Evolutionary conservation across 1,140 invertebrate species (phyloP).

Genomic region (Polypedilum pembai): DNA sequence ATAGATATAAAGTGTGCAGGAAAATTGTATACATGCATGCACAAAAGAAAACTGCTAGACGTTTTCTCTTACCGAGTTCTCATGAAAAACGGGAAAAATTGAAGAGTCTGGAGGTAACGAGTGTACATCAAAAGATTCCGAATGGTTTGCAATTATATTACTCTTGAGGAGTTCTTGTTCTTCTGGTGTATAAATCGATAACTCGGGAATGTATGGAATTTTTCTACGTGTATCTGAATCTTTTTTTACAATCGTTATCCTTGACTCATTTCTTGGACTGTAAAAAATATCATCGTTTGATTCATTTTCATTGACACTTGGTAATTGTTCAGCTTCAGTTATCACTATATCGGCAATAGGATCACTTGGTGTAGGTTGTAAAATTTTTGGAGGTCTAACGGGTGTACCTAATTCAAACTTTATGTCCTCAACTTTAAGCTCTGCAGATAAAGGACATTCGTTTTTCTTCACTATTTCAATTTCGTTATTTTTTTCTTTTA

Average conservation of each 20-base stretch:
- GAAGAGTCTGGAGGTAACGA: neutral
- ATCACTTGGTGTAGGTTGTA: neutral
- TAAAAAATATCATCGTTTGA: neutral
- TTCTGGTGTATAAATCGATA: neutral
- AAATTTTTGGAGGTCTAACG: neutral
- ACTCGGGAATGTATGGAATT: neutral
- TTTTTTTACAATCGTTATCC: neutral
- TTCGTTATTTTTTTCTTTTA: neutral
- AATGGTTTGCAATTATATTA: neutral
- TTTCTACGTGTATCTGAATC: neutral
- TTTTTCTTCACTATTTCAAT: neutral
- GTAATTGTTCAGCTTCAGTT: neutral
- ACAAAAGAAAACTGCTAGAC: neutral
- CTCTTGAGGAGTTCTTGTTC: neutral
- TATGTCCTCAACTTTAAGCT: neutral
- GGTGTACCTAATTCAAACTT: neutral
- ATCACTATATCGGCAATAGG: neutral
- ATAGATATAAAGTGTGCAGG: neutral
- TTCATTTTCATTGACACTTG: neutral
- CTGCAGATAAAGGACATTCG: neutral
- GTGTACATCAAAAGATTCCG: neutral
- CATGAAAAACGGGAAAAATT: slow-evolving; percentile 1
- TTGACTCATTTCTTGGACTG: neutral
- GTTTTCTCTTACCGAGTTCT: neutral
- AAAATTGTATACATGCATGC: neutral